Evolutionary conservation across 2,797 vertebrate genomes (phyloP), one percentile per base, ranked within the genome.

Genomic region (Cephalopachus bancanus): DNA sequence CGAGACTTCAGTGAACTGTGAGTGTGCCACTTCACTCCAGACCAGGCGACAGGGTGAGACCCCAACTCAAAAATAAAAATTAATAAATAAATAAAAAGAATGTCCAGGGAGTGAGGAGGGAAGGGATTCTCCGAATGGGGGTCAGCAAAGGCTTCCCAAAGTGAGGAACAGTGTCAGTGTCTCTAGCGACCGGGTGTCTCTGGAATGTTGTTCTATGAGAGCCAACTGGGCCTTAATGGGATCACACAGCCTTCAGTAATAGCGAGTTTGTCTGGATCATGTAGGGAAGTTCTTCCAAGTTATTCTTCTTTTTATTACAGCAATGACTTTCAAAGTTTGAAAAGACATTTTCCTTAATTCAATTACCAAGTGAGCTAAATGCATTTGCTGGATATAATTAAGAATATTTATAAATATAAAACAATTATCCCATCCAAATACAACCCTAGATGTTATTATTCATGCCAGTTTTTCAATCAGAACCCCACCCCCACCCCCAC

Each of bases 401-500:
- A 97, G 95, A 96, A 87, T 91, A 90, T 92, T 97, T 83, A 97
- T 85, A 97, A 96, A 96, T 95, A 97, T 91, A 69, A 97, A 95
- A 92, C 90, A 96, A 97, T 98, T 95, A 97, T 80, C 93, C 76
- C 97, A 96, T 97, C 97, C 94, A 97, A 96, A 97, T 81, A 93
- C 84, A 92, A 91, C 0, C 33, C 53, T 74, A 0, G 19, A 59
- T 81, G 89, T 80, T 94, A 80, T 55, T 81, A 69, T 28, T 44
- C 37, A 0, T 65, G 81, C 78, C 37, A 8, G 67, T 65, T 91
- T 53, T 96, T 87, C 96, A 3, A 2, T 62, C 87, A 83, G 81
- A 69, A 2, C 20, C 33, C 22, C 15, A n/a, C 17, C 33, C 20
- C 11, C 44, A 44, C 3, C 44, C 44, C 44, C 44, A 44, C 44